These are phyloP conservation scores for Myripristis murdjan DNA, from an alignment of 2,797 vertebrate species.

Conservation along the genomic window DNA sequence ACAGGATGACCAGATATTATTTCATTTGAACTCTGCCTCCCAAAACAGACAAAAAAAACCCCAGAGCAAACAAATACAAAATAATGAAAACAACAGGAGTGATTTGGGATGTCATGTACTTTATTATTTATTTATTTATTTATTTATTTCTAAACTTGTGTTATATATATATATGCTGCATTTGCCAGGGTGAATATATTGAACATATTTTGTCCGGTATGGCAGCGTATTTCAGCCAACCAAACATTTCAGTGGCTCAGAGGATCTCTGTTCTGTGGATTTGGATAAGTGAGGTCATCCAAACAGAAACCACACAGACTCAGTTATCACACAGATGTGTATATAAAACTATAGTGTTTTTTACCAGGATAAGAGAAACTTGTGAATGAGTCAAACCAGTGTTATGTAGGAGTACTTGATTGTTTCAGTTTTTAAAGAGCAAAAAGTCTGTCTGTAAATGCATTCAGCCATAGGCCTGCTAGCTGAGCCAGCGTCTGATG, in stretches of 20 bases:
- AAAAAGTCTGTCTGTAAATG: too few relatives aligned
- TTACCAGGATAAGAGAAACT: neutral
- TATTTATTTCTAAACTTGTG: too few relatives aligned
- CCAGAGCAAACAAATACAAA: too few relatives aligned
- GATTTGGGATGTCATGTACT: too few relatives aligned
- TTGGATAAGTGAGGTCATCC: conserved; percentile 7
- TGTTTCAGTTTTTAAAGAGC: neutral
- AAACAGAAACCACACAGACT: too few relatives aligned
- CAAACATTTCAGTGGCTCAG: too few relatives aligned
- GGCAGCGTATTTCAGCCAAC: neutral
- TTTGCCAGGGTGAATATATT: neutral
- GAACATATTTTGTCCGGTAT: neutral
- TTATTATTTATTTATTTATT: neutral
- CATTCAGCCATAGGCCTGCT: conserved; percentile 17
- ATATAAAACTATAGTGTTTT: conserved; percentile 9
- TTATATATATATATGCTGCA: neutral
- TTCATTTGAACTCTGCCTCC: too few relatives aligned
- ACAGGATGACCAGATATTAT: too few relatives aligned
- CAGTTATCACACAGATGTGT: neutral
- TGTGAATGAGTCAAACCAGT: conserved; percentile 8
- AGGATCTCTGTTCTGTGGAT: neutral
- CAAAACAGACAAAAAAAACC: neutral
- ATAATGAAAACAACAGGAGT: too few relatives aligned
- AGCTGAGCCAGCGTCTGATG: conserved; percentile 37
- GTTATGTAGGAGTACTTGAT: neutral